Evolutionary conservation across 2,888 invertebrate species (phyloP), one percentile per base, ranked within the genome.

Genomic region (Pantelozetes paolii): DNA sequence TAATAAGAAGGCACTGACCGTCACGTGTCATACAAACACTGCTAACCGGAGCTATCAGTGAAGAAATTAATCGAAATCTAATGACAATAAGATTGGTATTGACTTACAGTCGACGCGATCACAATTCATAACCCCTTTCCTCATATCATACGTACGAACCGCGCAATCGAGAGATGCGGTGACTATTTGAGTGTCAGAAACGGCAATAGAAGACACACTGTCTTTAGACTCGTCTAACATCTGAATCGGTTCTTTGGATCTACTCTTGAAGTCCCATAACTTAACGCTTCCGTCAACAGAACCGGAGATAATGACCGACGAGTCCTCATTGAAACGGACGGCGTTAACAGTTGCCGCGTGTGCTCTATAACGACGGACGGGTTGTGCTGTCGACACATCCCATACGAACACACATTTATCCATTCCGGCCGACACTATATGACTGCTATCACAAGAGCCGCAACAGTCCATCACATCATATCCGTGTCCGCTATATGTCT

Each of bases 331-430:
- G 82, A 91, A 97, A 78, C 87, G 85, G 6, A 95, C 88, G 79
- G 91, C 89, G 59, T 90, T 94, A 0, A 97, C 91, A 2, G 89
- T 87, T 36, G 91, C 85, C 0, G 91, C 92, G 82, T 99, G 98
- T 0, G 90, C 91, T 75, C 97, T 86, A 77, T 92, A 88, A 70
- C 96, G 86, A 70, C 94, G 85, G 45, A 94, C 79, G 0, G 93
- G 89, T 78, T 91, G 89, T 0, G 93, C 97, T 2, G 94, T 92
- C 0, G 91, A 88, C 0, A 99, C 99, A 82, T 99, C 98, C 93
- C 96, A 97, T 40, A 94, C 82, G 74, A 96, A 93, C 1, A 97
- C 90, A 20, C 92, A 90, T 84, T 95, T 95, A 83, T 99, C 99
- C 75, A 89, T 85, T 71, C 96, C 94, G 74, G 92, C 89, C 0